These are phyloP conservation scores for Chromobotia macracanthus DNA, from an alignment of 2,797 vertebrate genomes.

Conservation along the genomic window DNA sequence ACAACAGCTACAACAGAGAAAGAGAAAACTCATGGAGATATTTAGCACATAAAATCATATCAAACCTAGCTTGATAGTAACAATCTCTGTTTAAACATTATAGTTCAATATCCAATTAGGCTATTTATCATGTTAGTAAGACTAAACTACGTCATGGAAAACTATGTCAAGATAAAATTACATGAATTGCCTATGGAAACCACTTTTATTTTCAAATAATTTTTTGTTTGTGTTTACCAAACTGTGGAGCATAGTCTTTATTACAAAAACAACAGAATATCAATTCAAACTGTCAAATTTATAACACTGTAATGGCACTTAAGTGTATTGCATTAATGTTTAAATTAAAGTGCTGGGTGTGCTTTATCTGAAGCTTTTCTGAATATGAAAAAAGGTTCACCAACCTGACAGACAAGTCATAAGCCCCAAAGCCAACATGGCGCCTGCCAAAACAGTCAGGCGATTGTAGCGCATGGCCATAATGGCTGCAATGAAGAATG, in stretches of 20 bases:
- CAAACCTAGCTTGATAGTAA: background rate
- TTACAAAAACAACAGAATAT: no score
- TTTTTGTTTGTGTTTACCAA: no score
- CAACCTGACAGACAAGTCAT: conserved; percentile 97
- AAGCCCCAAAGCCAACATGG: conserved; percentile 92
- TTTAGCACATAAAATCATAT: background rate
- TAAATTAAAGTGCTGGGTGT: background rate
- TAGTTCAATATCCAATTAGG: background rate
- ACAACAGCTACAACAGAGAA: background rate
- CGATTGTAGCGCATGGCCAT: conserved; percentile 99
- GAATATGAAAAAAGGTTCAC: conserved; percentile 47
- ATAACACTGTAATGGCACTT: no score
- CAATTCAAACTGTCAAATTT: no score
- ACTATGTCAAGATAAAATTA: background rate
- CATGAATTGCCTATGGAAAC: no score
- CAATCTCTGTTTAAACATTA: background rate
- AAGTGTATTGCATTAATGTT: background rate
- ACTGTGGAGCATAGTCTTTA: no score
- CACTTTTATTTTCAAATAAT: no score
- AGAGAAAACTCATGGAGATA: background rate
- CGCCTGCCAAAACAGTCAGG: conserved; percentile 89
- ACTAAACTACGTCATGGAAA: background rate
- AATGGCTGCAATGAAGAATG: conserved; percentile 98
- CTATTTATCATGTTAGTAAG: background rate
- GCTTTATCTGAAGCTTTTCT: background rate